Evolutionary conservation across 1,140 invertebrate genomes (phyloP).

Genomic region (Neoseiulus cucumeris): DNA sequence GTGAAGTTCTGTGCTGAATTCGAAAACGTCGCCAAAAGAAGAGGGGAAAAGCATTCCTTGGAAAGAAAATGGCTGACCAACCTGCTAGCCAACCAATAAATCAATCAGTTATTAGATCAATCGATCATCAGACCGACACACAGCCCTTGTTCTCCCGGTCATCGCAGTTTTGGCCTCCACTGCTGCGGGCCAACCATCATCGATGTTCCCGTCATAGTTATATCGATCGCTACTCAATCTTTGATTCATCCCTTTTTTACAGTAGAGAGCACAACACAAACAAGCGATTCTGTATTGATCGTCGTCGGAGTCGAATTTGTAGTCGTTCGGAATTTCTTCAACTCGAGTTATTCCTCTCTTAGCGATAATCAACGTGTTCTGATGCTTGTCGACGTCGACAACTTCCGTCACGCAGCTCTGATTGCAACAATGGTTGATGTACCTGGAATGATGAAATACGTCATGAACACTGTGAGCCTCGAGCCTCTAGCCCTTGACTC

Average conservation of each 20-base stretch:
- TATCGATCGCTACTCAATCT: no score
- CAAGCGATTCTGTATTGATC: constrained; percentile 97
- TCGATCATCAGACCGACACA: no score
- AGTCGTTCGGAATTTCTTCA: constrained; percentile 96
- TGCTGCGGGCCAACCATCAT: neutral
- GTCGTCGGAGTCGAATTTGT: constrained; percentile 99
- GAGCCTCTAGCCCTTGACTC: no score
- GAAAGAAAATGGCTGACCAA: no score
- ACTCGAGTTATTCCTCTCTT: constrained; percentile 81
- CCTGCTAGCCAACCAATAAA: no score
- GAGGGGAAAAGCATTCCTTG: no score
- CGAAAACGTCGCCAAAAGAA: no score
- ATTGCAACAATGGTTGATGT: constrained; percentile 98
- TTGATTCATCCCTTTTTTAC: constrained; percentile 99
- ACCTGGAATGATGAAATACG: constrained; percentile 37
- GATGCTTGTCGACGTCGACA: constrained; percentile 85
- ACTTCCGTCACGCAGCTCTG: constrained; percentile 98
- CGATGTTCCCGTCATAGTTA: no score
- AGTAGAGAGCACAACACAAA: constrained; percentile 91
- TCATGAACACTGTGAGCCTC: neutral
- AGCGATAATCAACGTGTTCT: constrained; percentile 87
- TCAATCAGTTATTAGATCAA: no score
- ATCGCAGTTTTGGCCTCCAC: neutral
- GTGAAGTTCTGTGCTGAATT: no score
- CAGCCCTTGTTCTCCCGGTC: no score